Base-by-base conservation (phyloP, 2,797 vertebrate genomes). In the Betta splendens region DNA sequence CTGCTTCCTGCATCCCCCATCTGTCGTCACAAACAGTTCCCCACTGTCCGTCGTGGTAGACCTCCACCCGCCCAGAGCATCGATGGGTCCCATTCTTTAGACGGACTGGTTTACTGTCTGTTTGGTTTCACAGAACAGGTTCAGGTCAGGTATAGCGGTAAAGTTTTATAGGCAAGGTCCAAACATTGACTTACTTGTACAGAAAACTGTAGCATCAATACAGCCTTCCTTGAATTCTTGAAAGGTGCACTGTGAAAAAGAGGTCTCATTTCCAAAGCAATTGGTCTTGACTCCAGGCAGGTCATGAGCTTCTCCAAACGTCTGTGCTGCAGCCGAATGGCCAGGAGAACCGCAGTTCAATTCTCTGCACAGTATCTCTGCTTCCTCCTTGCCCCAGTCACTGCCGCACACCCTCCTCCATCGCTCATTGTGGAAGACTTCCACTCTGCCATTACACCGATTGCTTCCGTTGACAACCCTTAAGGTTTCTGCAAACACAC, bases 21-120 rank as follows among this genome's bases (percentile, higher is more conserved):
- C 39, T 53, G 59, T 91, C 81, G 17, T 88, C 83, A 36, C 89
- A 91, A 16, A 90, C 36, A 1, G 87, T 83, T 33, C 87, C 88
- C 91, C 91, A 92, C 35, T 80, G 70, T 40, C 67, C 75, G 0
- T 70, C 22, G 12, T 81, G 21, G 48, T 62, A 80, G 51, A 91
- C 3, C 55, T 92, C 91, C 35, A 92, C 87, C 38, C 89, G 81
- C 12, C 90, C 90, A 3, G 81, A 75, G 57, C 90, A 92, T 3
- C 45, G 64, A 50, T 58, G 25, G 0, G 75, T 82, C 10, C 90
- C 90, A 26, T 89, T 89, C 1, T 63, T 2, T 11, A 90, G 46
- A 1, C 81, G 71, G 18, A 87, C 36, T 8, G 59, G 69, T 72
- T 77, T 79, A 45, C 23, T 77, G 57, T 76, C 87, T 89, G 59